phyloP scores from a whole-genome alignment of 2,113 vertebrate genomes.

The Protomyctophum bolini region DNA sequence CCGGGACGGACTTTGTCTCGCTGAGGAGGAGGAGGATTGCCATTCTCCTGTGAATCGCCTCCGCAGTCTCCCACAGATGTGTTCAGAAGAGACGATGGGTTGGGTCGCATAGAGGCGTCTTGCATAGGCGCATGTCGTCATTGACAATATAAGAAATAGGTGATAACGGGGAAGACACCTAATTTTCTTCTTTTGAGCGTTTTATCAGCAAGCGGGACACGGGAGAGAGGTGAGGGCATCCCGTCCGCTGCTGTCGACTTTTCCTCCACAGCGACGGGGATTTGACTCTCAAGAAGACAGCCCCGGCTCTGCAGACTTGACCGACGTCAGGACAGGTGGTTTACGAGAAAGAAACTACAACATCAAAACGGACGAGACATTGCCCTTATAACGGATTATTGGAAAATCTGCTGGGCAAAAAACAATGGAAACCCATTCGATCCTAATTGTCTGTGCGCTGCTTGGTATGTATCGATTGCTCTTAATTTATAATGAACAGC shows the following conservation, averaged over 20 bases:
- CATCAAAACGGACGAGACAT: constrained; percentile 13
- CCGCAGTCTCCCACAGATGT: constrained; percentile 68
- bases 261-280: constrained; percentile 23
- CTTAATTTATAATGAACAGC: not conserved
- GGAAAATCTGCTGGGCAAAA: constrained; percentile 52
- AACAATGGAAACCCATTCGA: constrained; percentile 76
- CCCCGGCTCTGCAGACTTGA: constrained; percentile 24
- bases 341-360: not conserved
- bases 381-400: constrained; percentile 37
- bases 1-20: constrained; percentile 24
- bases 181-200: constrained; percentile 4
- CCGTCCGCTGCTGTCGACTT: constrained; percentile 38
- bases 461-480: constrained; percentile 69
- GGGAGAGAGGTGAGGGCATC: constrained; percentile 21
- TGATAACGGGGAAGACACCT: constrained; percentile 27
- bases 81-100: constrained; percentile 70
- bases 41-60: constrained; percentile 40
- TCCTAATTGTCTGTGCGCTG: constrained; percentile 66
- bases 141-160: constrained; percentile 38
- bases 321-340: constrained; percentile 28
- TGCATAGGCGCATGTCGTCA: constrained; percentile 44
- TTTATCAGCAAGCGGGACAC: constrained; percentile 16
- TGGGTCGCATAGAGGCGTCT: constrained; percentile 68
- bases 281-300: constrained; percentile 38
- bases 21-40: constrained; percentile 31